Evolutionary conservation across 2,113 vertebrate species (phyloP).

Genomic region (Perccottus glenii): DNA sequence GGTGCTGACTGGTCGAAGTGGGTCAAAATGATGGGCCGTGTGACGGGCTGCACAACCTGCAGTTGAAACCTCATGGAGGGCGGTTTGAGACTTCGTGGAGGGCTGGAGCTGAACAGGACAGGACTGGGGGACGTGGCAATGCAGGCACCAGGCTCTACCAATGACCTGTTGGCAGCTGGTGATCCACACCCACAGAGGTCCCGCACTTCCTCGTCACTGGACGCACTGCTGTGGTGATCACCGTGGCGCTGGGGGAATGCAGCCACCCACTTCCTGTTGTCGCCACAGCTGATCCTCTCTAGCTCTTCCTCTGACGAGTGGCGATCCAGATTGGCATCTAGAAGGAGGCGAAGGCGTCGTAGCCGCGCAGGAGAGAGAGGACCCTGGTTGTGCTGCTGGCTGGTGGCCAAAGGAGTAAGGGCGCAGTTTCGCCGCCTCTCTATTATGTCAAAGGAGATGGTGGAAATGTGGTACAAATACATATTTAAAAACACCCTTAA

Average conservation of each 20-base stretch:
- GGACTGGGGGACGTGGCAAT: constrained; percentile 82
- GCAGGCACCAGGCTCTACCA: constrained; percentile 48
- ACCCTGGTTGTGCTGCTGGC: constrained; percentile 89
- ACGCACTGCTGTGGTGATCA: constrained; percentile 83
- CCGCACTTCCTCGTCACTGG: constrained; percentile 92
- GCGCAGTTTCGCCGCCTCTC: constrained; percentile 86
- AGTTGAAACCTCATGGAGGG: constrained; percentile 77
- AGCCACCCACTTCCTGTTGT: constrained; percentile 86
- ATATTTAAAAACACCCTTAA: too few species aligned
- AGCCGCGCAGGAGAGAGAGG: constrained; percentile 81
- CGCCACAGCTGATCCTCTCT: constrained; percentile 84
- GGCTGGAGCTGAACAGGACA: constrained; percentile 89
- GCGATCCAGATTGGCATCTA: constrained; percentile 85
- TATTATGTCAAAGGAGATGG: constrained; percentile 47
- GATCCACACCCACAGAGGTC: constrained; percentile 79
- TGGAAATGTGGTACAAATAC: not conserved
- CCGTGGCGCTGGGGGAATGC: constrained; percentile 72
- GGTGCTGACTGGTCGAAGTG: constrained; percentile 87
- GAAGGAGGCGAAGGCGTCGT: constrained; percentile 81
- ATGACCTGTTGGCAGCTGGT: constrained; percentile 53
- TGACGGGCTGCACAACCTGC: constrained; percentile 70
- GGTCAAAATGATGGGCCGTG: constrained; percentile 83
- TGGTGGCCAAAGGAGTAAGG: constrained; percentile 87
- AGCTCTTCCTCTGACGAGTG: constrained; percentile 92
- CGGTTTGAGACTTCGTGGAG: constrained; percentile 86